These are phyloP conservation scores for Mastacembelus armatus DNA, from an alignment of 2,797 vertebrate species.

Conservation along the genomic window DNA sequence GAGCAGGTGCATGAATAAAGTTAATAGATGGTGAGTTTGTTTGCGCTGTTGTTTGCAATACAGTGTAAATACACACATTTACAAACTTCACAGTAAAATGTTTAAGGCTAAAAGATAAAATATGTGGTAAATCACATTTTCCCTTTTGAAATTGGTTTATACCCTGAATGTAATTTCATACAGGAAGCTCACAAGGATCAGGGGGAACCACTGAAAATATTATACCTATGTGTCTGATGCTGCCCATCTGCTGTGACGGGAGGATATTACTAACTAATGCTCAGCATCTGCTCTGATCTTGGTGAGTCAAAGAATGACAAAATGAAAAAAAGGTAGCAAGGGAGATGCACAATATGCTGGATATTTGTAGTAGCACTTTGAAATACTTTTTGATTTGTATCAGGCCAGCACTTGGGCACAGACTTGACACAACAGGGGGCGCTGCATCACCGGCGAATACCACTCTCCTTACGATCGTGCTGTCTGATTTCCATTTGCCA, in stretches of 20 bases:
- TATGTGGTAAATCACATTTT: constrained; percentile 10
- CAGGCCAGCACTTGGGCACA: not conserved
- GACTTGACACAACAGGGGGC: not conserved
- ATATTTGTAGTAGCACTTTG: constrained; percentile 2
- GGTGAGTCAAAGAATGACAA: constrained; percentile 25
- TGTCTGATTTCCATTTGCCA: not conserved
- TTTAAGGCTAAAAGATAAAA: not conserved
- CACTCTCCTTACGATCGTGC: no score
- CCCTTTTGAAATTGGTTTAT: constrained; percentile 11
- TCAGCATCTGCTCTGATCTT: constrained; percentile 31
- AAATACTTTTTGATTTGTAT: constrained; percentile 11
- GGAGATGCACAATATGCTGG: not conserved
- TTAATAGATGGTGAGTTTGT: not conserved
- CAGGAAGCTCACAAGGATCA: constrained; percentile 12
- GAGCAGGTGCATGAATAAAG: no score
- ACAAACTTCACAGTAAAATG: not conserved
- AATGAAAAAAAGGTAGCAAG: not conserved
- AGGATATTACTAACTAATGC: constrained; percentile 36
- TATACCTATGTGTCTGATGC: constrained; percentile 12
- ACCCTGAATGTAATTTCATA: constrained; percentile 21
- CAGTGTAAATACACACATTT: not conserved
- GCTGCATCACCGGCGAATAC: not conserved
- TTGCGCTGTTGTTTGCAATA: not conserved
- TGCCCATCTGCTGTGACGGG: constrained; percentile 16
- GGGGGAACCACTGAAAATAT: constrained; percentile 21